phyloP scores from a whole-genome alignment of 2,888 invertebrate species.

The Microplitis manilae region DNA sequence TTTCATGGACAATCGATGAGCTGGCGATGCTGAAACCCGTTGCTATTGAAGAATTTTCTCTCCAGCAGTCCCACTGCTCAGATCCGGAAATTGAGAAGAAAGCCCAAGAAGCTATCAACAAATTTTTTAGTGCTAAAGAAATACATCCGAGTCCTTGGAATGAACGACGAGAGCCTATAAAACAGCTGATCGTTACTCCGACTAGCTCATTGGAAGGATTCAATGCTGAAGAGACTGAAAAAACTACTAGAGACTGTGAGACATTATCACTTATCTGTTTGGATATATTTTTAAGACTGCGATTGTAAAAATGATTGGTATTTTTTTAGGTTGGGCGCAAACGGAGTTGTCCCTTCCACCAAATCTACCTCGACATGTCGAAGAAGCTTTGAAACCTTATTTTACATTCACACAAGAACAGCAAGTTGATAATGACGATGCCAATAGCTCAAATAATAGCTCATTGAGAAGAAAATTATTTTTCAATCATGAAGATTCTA shows the following conservation, averaged over 20 bases:
- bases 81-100: constrained; percentile 78
- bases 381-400: constrained; percentile 77
- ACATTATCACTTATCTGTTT: constrained; percentile 4
- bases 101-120: constrained; percentile 80
- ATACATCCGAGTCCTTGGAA: constrained; percentile 77
- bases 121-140: constrained; percentile 75
- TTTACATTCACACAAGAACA: constrained; percentile 74
- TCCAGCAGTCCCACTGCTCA: constrained; percentile 76
- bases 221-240: constrained; percentile 50
- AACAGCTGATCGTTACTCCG: constrained; percentile 53
- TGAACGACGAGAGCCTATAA: constrained; percentile 49
- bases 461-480: constrained; percentile 67
- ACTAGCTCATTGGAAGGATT: constrained; percentile 47
- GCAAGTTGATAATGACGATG: constrained; percentile 63
- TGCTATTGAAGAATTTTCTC: constrained; percentile 78
- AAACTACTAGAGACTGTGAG: constrained; percentile 61
- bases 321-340: constrained; percentile 76
- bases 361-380: constrained; percentile 76
- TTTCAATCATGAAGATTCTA: constrained; percentile 59
- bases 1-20: constrained; percentile 82
- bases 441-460: constrained; percentile 61
- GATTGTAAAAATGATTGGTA: constrained; percentile 13
- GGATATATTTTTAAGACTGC: background rate
- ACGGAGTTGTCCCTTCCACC: constrained; percentile 79
- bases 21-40: constrained; percentile 79